A percentile compares a stretch with the other conserved stretches of the same genome.
These are phyloP conservation scores for Noctuana brunneofusca DNA, from an alignment of 2,888 invertebrate genomes.

Conservation along the genomic window DNA sequence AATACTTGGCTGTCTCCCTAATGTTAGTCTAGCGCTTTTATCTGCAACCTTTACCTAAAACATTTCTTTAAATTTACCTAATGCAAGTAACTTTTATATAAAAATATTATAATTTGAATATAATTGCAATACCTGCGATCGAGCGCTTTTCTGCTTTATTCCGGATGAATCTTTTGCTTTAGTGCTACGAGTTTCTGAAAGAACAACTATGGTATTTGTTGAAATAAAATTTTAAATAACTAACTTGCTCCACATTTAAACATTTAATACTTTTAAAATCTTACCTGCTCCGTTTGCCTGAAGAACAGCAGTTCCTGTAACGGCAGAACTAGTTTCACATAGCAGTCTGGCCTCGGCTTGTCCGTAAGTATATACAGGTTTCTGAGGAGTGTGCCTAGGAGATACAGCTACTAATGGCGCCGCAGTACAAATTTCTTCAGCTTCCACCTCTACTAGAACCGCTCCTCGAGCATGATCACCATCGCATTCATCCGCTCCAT, in stretches of 20 bases:
- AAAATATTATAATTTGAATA: background rate
- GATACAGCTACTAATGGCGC: constrained; percentile 86
- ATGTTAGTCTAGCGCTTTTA: constrained; percentile 54
- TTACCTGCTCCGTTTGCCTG: constrained; percentile 69
- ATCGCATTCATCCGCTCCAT: constrained; percentile 64
- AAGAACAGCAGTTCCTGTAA: constrained; percentile 73
- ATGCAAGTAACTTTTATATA: background rate
- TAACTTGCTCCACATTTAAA: background rate
- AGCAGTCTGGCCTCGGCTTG: constrained; percentile 82
- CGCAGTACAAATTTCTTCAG: constrained; percentile 90
- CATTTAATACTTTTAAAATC: constrained; percentile 15
- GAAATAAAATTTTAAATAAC: background rate
- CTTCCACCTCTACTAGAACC: constrained; percentile 91
- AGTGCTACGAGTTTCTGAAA: constrained; percentile 59
- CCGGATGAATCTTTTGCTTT: constrained; percentile 55
- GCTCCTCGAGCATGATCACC: constrained; percentile 85
- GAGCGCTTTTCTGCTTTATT: constrained; percentile 55
- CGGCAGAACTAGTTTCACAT: constrained; percentile 71
- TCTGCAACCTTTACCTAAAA: constrained; percentile 58
- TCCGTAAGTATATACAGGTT: constrained; percentile 88
- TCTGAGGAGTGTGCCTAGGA: constrained; percentile 85
- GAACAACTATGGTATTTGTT: constrained; percentile 37
- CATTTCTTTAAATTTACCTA: background rate
- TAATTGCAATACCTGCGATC: constrained; percentile 59
- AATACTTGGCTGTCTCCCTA: constrained; percentile 69